A percentile compares a stretch with the other conserved stretches of the same genome.
phyloP scores from a whole-genome alignment of 2,888 invertebrate species.

The Cosmopolites sordidus region DNA sequence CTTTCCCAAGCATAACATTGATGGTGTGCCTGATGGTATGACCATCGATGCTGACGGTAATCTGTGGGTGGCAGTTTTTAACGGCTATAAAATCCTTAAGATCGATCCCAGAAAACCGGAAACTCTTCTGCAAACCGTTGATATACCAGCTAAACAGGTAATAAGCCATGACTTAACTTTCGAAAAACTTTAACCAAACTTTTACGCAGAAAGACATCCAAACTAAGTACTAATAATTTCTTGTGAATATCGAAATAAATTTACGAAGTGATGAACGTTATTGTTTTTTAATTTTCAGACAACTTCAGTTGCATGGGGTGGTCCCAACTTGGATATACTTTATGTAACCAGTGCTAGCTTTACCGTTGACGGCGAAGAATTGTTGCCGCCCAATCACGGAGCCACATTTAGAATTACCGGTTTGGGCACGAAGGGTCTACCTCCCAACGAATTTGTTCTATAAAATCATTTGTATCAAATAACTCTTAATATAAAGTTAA shows the following conservation, averaged over 20 bases:
- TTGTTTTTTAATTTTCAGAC: slow-evolving; percentile 29
- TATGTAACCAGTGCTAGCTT: slow-evolving; percentile 36
- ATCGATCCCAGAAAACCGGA: slow-evolving; percentile 54
- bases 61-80: slow-evolving; percentile 73
- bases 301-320: slow-evolving; percentile 39
- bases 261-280: neutral
- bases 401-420: slow-evolving; percentile 44
- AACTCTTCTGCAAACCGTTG: slow-evolving; percentile 56
- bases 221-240: neutral
- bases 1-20: slow-evolving; percentile 46
- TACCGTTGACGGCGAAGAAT: slow-evolving; percentile 31
- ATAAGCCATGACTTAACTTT: no score
- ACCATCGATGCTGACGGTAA: slow-evolving; percentile 74
- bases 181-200: no score
- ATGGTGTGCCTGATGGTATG: slow-evolving; percentile 68
- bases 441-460: slow-evolving; percentile 28
- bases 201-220: no score
- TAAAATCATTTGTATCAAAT: slow-evolving; percentile 21
- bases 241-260: neutral
- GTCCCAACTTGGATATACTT: slow-evolving; percentile 34
- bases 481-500: no score
- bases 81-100: slow-evolving; percentile 58
- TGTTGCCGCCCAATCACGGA: slow-evolving; percentile 39
- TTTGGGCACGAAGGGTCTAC: slow-evolving; percentile 44
- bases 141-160: slow-evolving; percentile 63